These are phyloP conservation scores for Xanthia togata DNA, from an alignment of 2,888 invertebrate genomes.

Conservation along the genomic window DNA sequence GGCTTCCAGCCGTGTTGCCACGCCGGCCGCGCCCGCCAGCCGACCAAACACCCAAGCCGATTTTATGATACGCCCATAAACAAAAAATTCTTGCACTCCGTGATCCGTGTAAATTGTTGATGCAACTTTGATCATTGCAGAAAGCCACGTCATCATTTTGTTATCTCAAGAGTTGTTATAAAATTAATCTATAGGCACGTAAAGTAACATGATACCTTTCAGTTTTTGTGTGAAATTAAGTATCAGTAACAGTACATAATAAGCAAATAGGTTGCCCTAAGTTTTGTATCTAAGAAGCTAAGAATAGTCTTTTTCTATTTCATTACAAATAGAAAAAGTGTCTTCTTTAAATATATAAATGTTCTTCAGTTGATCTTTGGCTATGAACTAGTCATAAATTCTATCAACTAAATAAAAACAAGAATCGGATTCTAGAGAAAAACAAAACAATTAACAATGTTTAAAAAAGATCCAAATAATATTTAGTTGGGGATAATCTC, in stretches of 20 bases:
- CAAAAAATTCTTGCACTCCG: conserved; percentile 55
- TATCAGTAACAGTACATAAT: background rate
- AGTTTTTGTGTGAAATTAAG: background rate
- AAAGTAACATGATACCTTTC: conserved; percentile 36
- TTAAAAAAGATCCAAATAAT: conserved; percentile 5
- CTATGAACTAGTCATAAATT: conserved; percentile 28
- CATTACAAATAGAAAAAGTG: background rate
- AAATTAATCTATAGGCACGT: conserved; percentile 1
- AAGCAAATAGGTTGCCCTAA: background rate
- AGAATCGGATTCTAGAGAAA: conserved; percentile 20
- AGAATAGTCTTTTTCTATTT: background rate
- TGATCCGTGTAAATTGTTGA: conserved; percentile 38
- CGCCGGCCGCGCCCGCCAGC: conserved; percentile 60
- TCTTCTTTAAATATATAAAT: background rate
- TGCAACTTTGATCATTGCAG: conserved; percentile 33
- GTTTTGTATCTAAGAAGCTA: background rate
- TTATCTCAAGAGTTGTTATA: background rate
- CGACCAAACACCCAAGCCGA: conserved; percentile 60
- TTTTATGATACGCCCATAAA: conserved; percentile 64
- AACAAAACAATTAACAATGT: conserved; percentile 41
- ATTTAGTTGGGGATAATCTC: conserved; percentile 22
- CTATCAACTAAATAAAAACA: conserved; percentile 27
- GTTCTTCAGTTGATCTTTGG: conserved; percentile 2
- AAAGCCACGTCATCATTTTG: background rate
- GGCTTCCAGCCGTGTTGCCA: conserved; percentile 81